Evolutionary conservation across 2,888 invertebrate species (phyloP).

Genomic region (Epirrhoe alternata): DNA sequence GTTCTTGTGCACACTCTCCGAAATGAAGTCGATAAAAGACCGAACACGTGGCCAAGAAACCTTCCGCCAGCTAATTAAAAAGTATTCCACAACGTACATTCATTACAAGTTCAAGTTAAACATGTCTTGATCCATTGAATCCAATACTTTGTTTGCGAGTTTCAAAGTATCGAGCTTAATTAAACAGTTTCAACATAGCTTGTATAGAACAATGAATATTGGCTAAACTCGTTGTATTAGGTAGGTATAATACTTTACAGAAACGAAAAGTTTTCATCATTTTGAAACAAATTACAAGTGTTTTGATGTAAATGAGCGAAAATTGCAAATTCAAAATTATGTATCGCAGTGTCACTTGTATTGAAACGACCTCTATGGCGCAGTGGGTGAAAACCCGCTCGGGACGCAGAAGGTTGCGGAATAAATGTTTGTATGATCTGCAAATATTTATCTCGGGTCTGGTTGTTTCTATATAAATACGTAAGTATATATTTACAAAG

Average conservation of each 20-base stretch:
- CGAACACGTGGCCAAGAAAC: slow-evolving; percentile 9
- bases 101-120: slow-evolving; percentile 25
- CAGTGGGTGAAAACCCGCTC: no score
- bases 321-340: background rate
- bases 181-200: slow-evolving; percentile 23
- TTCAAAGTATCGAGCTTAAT: slow-evolving; percentile 14
- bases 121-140: slow-evolving; percentile 19
- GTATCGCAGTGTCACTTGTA: no score
- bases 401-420: no score
- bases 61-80: slow-evolving; percentile 11
- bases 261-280: slow-evolving; percentile 6
- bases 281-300: slow-evolving; percentile 6
- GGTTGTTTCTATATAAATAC: no score
- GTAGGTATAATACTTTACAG: slow-evolving; percentile 5
- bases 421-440: no score
- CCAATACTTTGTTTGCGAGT: slow-evolving; percentile 26
- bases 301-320: background rate
- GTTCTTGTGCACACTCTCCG: no score
- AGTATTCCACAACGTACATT: slow-evolving; percentile 17
- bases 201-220: slow-evolving; percentile 31
- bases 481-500: no score
- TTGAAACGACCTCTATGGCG: no score
- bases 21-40: background rate
- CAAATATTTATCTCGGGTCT: no score
- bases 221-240: slow-evolving; percentile 16